These are phyloP conservation scores for Drosophila nikananu DNA, from an alignment of 1,140 invertebrate species.

Conservation along the genomic window DNA sequence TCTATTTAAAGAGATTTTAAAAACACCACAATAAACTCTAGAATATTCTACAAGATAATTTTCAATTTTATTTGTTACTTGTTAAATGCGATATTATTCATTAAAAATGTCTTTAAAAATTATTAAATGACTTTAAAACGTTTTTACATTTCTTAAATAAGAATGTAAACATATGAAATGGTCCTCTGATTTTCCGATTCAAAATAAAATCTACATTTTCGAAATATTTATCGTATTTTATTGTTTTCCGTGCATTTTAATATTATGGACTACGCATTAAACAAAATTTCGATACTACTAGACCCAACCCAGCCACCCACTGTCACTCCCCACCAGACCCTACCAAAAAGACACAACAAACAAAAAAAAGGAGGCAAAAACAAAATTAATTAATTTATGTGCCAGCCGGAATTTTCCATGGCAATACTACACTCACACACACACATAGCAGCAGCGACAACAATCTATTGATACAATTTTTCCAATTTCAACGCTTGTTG, in stretches of 20 bases:
- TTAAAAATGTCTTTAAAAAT: too few relatives aligned
- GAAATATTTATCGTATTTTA: neutral
- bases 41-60: too few relatives aligned
- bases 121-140: neutral
- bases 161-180: neutral
- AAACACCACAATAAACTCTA: neutral
- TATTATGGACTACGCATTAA: constrained; percentile 44
- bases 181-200: neutral
- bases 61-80: too few relatives aligned
- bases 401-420: constrained; percentile 76
- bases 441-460: constrained; percentile 24
- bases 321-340: neutral
- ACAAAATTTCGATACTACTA: constrained; percentile 46
- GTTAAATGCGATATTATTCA: too few relatives aligned
- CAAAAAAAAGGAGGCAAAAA: constrained; percentile 59
- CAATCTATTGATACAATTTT: constrained; percentile 78
- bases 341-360: constrained; percentile 25
- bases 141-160: neutral
- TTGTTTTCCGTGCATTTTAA: constrained; percentile 26
- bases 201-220: too few relatives aligned
- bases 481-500: constrained; percentile 74
- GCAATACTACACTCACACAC: constrained; percentile 57
- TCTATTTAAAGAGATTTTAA: neutral
- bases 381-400: constrained; percentile 83
- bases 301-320: neutral